Conservation (phyloP, 2,888 invertebrate genomes). For the Cheilosia variabilis region DNA sequence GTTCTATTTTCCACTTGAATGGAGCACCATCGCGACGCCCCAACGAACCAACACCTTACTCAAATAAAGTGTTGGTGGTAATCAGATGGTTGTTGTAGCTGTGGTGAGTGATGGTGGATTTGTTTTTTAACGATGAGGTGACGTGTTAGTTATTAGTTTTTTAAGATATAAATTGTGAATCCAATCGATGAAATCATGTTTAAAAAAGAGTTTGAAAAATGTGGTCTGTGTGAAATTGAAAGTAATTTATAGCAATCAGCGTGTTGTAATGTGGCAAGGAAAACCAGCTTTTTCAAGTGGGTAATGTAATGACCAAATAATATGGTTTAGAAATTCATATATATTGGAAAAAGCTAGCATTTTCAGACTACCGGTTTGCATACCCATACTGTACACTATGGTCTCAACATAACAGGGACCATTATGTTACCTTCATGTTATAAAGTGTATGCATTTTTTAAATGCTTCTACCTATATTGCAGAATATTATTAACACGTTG, state of each 20-base stretch:
- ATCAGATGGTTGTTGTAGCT: constrained; percentile 56
- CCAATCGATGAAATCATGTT: constrained; percentile 31
- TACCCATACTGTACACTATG: too few species aligned
- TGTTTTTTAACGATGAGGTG: constrained; percentile 22
- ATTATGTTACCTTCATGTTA: too few species aligned
- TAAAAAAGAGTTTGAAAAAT: constrained; percentile 38
- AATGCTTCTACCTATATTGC: too few species aligned
- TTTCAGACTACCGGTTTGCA: too few species aligned
- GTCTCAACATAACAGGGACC: too few species aligned
- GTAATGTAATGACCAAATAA: too few species aligned
- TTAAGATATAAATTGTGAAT: constrained; percentile 16
- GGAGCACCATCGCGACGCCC: neutral
- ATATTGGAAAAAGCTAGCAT: too few species aligned
- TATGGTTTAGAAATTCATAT: too few species aligned
- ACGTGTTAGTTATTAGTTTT: constrained; percentile 28
- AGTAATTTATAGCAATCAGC: constrained; percentile 10
- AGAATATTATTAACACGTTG: too few species aligned
- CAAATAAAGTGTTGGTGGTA: constrained; percentile 38
- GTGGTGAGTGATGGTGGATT: constrained; percentile 43
- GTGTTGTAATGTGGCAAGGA: neutral
- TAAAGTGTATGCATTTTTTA: too few species aligned
- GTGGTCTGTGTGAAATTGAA: constrained; percentile 36
- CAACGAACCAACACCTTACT: constrained; percentile 22
- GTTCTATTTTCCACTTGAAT: constrained; percentile 33
- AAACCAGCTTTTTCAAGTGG: too few species aligned